Conservation (phyloP, 1,140 invertebrate species). For the Lucilia cuprina region DNA sequence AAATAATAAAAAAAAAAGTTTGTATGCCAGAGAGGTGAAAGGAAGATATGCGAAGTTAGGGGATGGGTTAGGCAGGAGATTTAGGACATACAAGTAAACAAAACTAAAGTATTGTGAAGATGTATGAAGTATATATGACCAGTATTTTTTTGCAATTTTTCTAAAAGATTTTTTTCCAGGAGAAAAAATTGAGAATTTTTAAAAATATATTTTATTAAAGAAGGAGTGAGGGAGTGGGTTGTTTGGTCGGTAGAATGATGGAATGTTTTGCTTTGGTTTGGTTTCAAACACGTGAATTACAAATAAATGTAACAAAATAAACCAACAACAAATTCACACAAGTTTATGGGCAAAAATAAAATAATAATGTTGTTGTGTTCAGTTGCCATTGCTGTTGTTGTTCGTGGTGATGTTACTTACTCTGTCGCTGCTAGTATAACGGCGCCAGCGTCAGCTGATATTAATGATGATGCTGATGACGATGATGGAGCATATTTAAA, state of each 20-base stretch:
- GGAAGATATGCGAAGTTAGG: not conserved
- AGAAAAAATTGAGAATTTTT: not conserved
- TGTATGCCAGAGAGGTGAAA: not conserved
- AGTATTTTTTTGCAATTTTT: not conserved
- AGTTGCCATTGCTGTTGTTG: no score
- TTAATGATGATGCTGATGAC: slow-evolving; percentile 36
- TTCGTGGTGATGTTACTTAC: not conserved
- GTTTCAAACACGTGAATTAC: slow-evolving; percentile 29
- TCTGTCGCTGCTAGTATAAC: no score
- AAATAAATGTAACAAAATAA: slow-evolving; percentile 26
- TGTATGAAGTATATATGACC: not conserved
- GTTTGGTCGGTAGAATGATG: not conserved
- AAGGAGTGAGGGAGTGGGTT: not conserved
- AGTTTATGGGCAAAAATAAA: not conserved
- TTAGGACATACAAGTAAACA: not conserved
- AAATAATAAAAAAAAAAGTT: not conserved
- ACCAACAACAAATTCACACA: not conserved
- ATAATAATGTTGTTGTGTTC: not conserved
- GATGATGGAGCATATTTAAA: not conserved
- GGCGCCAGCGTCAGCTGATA: slow-evolving; percentile 47
- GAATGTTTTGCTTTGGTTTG: slow-evolving; percentile 1
- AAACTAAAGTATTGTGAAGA: slow-evolving; percentile 18
- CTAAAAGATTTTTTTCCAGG: not conserved
- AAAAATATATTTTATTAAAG: not conserved
- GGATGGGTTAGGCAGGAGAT: not conserved